These are phyloP conservation scores for Microcebus jonahi DNA, from an alignment of 2,113 vertebrate species.

Conservation along the genomic window DNA sequence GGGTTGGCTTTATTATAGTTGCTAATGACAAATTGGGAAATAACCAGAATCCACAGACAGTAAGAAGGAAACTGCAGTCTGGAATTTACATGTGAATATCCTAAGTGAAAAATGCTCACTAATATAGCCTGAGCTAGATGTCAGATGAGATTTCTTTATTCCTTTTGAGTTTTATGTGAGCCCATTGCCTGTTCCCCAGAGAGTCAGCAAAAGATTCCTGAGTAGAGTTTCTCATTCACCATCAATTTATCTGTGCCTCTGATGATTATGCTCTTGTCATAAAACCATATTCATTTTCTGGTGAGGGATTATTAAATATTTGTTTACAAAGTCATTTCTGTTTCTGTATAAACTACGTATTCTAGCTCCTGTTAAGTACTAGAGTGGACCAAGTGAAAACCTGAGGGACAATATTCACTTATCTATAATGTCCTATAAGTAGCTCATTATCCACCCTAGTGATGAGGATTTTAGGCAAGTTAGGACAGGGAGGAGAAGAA, in stretches of 20 bases:
- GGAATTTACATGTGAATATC: conserved; percentile 53
- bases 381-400: neutral
- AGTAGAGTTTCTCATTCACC: conserved; percentile 23
- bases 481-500: neutral
- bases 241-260: conserved; percentile 30
- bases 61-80: conserved; percentile 27
- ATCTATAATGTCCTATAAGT: neutral
- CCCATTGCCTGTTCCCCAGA: neutral
- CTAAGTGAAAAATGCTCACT: conserved; percentile 48
- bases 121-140: conserved; percentile 60
- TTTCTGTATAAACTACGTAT: neutral
- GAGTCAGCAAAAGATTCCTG: conserved; percentile 38
- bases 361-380: neutral
- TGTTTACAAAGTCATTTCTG: conserved; percentile 40
- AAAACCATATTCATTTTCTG: conserved; percentile 41
- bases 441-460: neutral
- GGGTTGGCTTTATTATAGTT: conserved; percentile 34
- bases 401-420: conserved; percentile 25
- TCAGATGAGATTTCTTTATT: conserved; percentile 61
- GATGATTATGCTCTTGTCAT: conserved; percentile 24
- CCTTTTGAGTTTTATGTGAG: conserved; percentile 47
- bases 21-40: conserved; percentile 52
- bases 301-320: conserved; percentile 1
- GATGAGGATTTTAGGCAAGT: neutral
- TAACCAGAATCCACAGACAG: conserved; percentile 52